Conservation (phyloP, 2,797 vertebrate species). For the Leptoclinus maculatus region DNA sequence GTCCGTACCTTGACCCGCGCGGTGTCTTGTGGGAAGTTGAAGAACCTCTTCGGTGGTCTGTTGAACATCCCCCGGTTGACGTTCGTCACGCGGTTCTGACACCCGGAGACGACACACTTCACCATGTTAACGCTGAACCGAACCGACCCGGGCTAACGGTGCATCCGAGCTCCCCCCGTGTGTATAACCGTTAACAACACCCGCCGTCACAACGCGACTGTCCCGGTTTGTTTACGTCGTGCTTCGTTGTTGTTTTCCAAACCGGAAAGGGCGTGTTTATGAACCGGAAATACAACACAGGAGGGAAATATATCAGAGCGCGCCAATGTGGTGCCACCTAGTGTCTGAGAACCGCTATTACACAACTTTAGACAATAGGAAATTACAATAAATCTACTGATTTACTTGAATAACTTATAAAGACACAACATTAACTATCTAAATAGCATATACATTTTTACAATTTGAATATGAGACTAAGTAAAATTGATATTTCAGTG, state of each 20-base stretch:
- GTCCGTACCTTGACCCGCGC: slow-evolving; percentile 71
- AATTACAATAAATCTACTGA: background rate
- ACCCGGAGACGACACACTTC: slow-evolving; percentile 82
- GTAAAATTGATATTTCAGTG: background rate
- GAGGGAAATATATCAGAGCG: background rate
- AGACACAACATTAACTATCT: background rate
- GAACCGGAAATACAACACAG: slow-evolving; percentile 48
- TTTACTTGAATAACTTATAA: background rate
- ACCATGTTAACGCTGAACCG: slow-evolving; percentile 64
- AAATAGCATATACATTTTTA: too few relatives aligned
- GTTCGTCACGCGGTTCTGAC: slow-evolving; percentile 67
- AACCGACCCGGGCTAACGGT: background rate
- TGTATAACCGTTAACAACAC: background rate
- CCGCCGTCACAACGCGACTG: background rate
- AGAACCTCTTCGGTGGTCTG: slow-evolving; percentile 78
- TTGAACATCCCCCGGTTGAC: slow-evolving; percentile 31
- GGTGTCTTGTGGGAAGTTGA: slow-evolving; percentile 78
- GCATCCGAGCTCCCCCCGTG: background rate
- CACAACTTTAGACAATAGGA: too few relatives aligned
- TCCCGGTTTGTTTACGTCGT: slow-evolving; percentile 46
- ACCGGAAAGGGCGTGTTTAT: slow-evolving; percentile 31
- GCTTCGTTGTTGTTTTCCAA: background rate
- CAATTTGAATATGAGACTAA: too few relatives aligned
- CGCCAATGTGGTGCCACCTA: background rate
- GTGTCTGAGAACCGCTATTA: background rate